Base-by-base conservation (phyloP, 2,888 invertebrate genomes). In the Ennomos erosarius region DNA sequence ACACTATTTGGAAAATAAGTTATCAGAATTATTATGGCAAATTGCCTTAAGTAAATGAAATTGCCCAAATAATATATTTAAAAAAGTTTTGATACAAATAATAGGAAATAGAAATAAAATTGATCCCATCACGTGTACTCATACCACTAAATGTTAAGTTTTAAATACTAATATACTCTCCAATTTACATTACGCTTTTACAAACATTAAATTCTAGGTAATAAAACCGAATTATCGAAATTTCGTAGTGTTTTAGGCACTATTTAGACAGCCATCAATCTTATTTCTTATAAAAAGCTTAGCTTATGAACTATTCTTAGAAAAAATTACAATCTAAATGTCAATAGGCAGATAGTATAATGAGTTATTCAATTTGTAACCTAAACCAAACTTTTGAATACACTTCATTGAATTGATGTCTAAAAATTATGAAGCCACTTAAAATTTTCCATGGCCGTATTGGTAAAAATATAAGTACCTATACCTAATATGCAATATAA, bases 251-350 rank as follows among this genome's bases (percentile, higher is more conserved):
- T 90, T 89, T 90, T 92, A 92, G 92, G 92, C 91, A 92, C 92
- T 92, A 90, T 91, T 90, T 89, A 91, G 89, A 92, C 92, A 92
- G 92, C 92, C 92, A 92, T 92, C 90, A 92, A 91, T 92, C 88
- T 91, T 91, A 90, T 67, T 86, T 87, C 85, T 90, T 90, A 90
- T 84, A 88, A 85, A 85, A 92, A 90, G 90, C 91, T 85, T 90
- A 78, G 81, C 83, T 85, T 87, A 86, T 49, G 51, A 68, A 68
- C 81, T 85, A 84, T 71, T 76, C 76, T 84, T 87, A 85, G 80
- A 83, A 86, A 86, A 87, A 82, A 81, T 85, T 87, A 88, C 80
- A 84, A 84, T 87, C 88, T 90, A 90, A 85, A 78, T 89, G 85
- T 90, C 88, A 88, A 89, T 89, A 89, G 90, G 90, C 90, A 90